Base-by-base conservation (phyloP, 2,888 invertebrate genomes). In the Gastracanthus pulcherrimus region DNA sequence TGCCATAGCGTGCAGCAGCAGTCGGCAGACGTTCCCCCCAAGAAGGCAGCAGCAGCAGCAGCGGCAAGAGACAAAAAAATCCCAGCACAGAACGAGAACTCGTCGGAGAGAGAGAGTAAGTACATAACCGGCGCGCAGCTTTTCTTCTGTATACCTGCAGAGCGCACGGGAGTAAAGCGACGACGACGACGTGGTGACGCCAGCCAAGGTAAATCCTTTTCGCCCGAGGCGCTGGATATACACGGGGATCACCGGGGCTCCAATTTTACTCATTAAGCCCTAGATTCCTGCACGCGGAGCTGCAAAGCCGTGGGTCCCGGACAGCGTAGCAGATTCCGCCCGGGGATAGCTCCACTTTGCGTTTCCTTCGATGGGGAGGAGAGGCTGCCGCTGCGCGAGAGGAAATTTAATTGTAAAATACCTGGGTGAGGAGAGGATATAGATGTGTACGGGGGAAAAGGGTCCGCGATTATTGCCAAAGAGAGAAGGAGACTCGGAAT, bases 191-290 rank as follows among this genome's bases (percentile, higher is more conserved):
- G n/a, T n/a, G n/a, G n/a, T n/a, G n/a, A n/a, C n/a, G n/a, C n/a
- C n/a, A n/a, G n/a, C n/a, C n/a, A n/a, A n/a, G n/a, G n/a, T n/a
- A n/a, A n/a, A n/a, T n/a, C n/a, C n/a, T n/a, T n/a, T n/a, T n/a
- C n/a, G 34, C 62, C 45, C 67, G 38, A 41, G 26, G 45, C 31
- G 58, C 31, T 60, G 16, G 29, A n/a, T n/a, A n/a, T n/a, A 2
- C 51, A 26, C 41, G 64, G 70, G 62, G 45, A 67, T 31, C 29
- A 71, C 45, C 11, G 31, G 29, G 78, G 85, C 87, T 87, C 86
- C 87, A 89, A 88, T 89, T 90, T 90, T 90, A 89, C 89, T 90
- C 90, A 90, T 90, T 90, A 90, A 89, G 88, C 84, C 16, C 88
- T 89, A 90, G 90, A 90, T 89, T 89, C 89, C 89, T 89, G 89